Base-by-base conservation (phyloP, 2,113 vertebrate genomes). In the Leiothrix lutea region DNA sequence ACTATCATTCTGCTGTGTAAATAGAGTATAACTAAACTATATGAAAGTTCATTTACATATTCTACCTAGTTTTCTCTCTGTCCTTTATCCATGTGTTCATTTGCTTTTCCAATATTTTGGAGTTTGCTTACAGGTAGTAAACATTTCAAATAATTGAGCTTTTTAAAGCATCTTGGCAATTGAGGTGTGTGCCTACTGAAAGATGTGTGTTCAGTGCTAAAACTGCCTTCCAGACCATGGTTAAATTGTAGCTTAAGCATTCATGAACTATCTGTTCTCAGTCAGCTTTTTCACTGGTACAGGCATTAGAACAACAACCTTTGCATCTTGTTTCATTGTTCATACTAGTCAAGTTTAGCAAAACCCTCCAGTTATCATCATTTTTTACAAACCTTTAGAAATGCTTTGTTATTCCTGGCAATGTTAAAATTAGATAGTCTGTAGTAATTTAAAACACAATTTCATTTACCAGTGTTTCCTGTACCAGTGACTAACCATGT, bases 291-390 rank as follows among this genome's bases (percentile, higher is more conserved):
- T 38, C 45, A 42, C 31, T 54, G 36, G 21, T 57, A 8, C 0
- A 14, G 44, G 33, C 9, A 5, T 51, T 36, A 53, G 40, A 79
- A 88, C 15, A 88, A 72, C 25, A 36, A n/a, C 47, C 8, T 92
- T 47, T 86, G 44, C n/a, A 11, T 80, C 78, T 50, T 70, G 9
- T 31, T 86, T 66, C 38, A 23, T 47, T 79, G 33, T 35, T 74
- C 14, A 12, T 18, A 69, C 25, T 47, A 42, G 71, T 31, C 3
- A 10, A 77, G 15, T 22, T 85, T 65, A 80, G 58, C 21, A 51
- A 62, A 71, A 14, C 1, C 0, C 8, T 16, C 24, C 24, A n/a
- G n/a, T 69, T 77, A 71, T 1, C 12, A 53, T 22, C 1, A 38
- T 18, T 66, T 80, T 62, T 84, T 50, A 40, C 11, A 67, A 36